Percentiles rank a stretch among this genome's conserved stretches.
phyloP scores from a whole-genome alignment of 2,888 invertebrate genomes.

The Rhagonycha fulva region DNA sequence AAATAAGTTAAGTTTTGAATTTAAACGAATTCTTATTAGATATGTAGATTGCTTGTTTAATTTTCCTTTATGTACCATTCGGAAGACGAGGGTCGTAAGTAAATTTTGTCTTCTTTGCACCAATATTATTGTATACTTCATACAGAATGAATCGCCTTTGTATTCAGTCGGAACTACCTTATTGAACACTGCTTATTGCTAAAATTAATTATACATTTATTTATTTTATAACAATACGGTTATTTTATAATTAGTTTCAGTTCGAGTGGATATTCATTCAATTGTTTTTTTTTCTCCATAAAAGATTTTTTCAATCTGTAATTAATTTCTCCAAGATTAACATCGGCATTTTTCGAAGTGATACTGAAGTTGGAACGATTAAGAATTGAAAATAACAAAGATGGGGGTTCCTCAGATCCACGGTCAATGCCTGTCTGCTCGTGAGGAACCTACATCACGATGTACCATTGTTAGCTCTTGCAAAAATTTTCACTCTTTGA shows the following conservation, averaged over 20 bases:
- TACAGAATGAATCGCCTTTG: neutral
- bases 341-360: neutral
- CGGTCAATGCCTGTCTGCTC: slow-evolving; percentile 48
- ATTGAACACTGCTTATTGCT: neutral
- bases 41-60: neutral
- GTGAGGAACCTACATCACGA: slow-evolving; percentile 46
- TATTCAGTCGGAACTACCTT: neutral
- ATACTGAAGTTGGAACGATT: neutral
- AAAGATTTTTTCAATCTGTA: neutral
- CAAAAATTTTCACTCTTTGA: slow-evolving; percentile 36
- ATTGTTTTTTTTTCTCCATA: neutral
- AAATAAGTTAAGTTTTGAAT: neutral
- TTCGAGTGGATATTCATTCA: neutral
- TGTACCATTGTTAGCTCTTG: slow-evolving; percentile 28
- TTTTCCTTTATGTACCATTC: neutral
- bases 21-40: neutral
- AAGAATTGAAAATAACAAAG: slow-evolving; percentile 8
- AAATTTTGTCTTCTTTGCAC: neutral
- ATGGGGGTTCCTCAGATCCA: slow-evolving; percentile 12
- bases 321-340: neutral
- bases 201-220: neutral
- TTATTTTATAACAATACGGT: neutral
- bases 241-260: neutral
- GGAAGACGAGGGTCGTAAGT: neutral
- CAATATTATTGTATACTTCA: neutral